Base-by-base conservation (phyloP, 1,140 invertebrate genomes). In the Mizuhopecten yessoensis region DNA sequence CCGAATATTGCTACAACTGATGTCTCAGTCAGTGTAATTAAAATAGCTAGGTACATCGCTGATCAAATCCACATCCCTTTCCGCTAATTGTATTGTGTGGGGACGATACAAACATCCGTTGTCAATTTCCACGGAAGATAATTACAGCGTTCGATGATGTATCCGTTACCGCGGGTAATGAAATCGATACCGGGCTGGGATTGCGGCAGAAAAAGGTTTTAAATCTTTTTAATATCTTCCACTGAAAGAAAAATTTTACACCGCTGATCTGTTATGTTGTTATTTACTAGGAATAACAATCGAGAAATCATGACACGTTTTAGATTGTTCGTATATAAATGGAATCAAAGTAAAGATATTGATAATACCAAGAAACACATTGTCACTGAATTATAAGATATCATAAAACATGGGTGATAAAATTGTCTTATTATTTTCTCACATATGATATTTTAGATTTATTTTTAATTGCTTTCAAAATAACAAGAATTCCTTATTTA, bases 31-130 rank as follows among this genome's bases (percentile, higher is more conserved):
- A 15, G 57, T 75, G 57, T 75, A 75, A 75, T 75, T 75, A 75
- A 75, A 75, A 75, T 75, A 75, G 57, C 57, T 75, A 75, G 57
- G 57, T 75, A 75, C 57, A 75, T 75, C 57, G 5, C 57, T 75
- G 57, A 75, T 75, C 57, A 75, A 75, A 75, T 75, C 57, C 57
- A 29, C 57, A 75, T 75, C 57, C 11, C 57, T 75, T 17, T 75
- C 57, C 23, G 57, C 57, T 75, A 75, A 75, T 75, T 75, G 23
- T 75, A 75, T 75, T 75, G 23, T 75, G 57, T 7, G 57, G 23
- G n/a, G 57, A 75, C 57, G 57, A 75, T 75, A 75, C 57, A 75
- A 75, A 75, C 57, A 75, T 75, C 57, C 57, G 57, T 75, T 75
- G 57, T 75, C 57, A 75, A 75, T 75, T 75, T 75, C 57, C 57